These are phyloP conservation scores for Chauna torquata DNA, from an alignment of 2,113 vertebrate species.

Conservation along the genomic window DNA sequence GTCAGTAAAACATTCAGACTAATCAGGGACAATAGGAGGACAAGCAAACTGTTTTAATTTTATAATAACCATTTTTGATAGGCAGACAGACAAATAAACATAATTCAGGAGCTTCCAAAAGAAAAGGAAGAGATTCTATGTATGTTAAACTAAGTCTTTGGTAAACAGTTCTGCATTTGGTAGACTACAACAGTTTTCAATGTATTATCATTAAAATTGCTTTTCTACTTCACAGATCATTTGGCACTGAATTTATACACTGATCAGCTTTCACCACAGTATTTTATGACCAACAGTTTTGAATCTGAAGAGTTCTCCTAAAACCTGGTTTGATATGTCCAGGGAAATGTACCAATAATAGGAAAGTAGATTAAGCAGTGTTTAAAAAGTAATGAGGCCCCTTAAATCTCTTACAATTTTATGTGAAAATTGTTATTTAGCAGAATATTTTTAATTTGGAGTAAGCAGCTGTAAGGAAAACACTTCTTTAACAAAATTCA, in stretches of 20 bases:
- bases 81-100: not conserved
- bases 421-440: not conserved
- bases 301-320: not conserved
- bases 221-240: not conserved
- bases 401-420: not conserved
- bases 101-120: not conserved
- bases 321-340: not conserved
- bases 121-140: not conserved
- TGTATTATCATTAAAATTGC: not conserved
- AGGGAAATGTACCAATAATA: not conserved
- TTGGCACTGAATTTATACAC: not conserved
- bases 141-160: not conserved
- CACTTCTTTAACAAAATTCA: not conserved
- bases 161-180: not conserved
- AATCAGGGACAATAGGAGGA: not conserved
- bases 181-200: not conserved
- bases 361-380: not conserved
- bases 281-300: not conserved
- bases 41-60: not conserved
- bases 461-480: not conserved
- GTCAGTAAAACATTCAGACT: not conserved
- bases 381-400: not conserved
- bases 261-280: not conserved
- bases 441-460: not conserved
- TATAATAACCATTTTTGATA: not conserved